Evolutionary conservation across 2,888 invertebrate genomes (phyloP).

Genomic region (Cybosia mesomella): DNA sequence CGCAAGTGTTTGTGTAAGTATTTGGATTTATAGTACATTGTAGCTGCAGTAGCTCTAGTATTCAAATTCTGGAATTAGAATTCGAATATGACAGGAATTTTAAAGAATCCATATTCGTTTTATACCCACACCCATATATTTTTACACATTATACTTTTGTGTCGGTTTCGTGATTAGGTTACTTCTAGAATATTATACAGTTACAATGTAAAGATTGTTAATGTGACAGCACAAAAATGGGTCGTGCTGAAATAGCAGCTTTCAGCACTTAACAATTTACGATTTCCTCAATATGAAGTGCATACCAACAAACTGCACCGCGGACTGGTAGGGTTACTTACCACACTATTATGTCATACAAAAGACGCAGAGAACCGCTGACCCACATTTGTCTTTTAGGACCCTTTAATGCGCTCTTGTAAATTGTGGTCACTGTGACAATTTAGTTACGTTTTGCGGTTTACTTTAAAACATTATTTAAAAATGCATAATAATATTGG

Average conservation of each 20-base stretch:
- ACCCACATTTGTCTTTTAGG: slow-evolving; percentile 33
- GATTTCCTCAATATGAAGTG: background rate
- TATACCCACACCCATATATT: background rate
- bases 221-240: background rate
- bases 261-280: background rate
- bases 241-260: background rate
- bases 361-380: slow-evolving; percentile 39
- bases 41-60: background rate
- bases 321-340: slow-evolving; percentile 30
- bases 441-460: background rate
- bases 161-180: background rate
- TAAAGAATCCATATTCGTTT: no score
- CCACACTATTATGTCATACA: slow-evolving; percentile 39
- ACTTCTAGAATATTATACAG: background rate
- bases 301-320: slow-evolving; percentile 5
- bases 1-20: slow-evolving; percentile 5
- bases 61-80: background rate
- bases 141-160: background rate
- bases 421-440: slow-evolving; percentile 14
- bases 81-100: background rate
- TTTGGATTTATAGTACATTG: background rate
- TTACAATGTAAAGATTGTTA: background rate
- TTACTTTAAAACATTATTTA: background rate
- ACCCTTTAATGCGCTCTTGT: slow-evolving; percentile 23
- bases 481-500: background rate